Percentiles rank a stretch among this genome's conserved stretches.
Evolutionary conservation across 2,797 vertebrate genomes (phyloP).

Genomic region (Austrolebias charrua): DNA sequence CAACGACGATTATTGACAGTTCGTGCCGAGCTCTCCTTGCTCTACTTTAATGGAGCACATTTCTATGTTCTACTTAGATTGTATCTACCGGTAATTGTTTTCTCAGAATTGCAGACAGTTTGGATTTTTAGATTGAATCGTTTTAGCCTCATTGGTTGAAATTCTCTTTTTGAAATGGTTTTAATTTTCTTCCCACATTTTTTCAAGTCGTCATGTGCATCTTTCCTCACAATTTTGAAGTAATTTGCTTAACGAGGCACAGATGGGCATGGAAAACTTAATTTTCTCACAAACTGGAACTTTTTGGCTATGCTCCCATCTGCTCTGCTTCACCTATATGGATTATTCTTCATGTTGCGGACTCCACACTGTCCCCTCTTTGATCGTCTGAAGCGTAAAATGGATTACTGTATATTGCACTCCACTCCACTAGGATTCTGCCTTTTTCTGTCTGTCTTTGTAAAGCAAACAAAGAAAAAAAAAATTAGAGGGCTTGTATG

Average conservation of each 20-base stretch:
- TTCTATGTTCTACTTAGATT: slow-evolving; percentile 67
- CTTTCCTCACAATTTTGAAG: slow-evolving; percentile 66
- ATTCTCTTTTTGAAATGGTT: slow-evolving; percentile 15
- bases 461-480: slow-evolving; percentile 64
- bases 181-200: slow-evolving; percentile 1
- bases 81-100: slow-evolving; percentile 66
- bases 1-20: slow-evolving; percentile 77
- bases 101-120: slow-evolving; percentile 59
- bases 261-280: slow-evolving; percentile 82
- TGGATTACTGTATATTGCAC: slow-evolving; percentile 86
- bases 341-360: slow-evolving; percentile 79
- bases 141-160: slow-evolving; percentile 43
- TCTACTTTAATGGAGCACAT: slow-evolving; percentile 68
- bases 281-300: slow-evolving; percentile 80
- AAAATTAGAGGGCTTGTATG: slow-evolving; percentile 44
- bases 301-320: slow-evolving; percentile 80
- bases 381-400: slow-evolving; percentile 78
- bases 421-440: slow-evolving; percentile 77
- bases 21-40: slow-evolving; percentile 64
- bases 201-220: slow-evolving; percentile 53
- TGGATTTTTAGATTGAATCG: slow-evolving; percentile 17
- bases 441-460: slow-evolving; percentile 56
- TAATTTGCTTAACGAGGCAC: slow-evolving; percentile 76
- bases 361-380: slow-evolving; percentile 82
- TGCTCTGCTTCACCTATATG: slow-evolving; percentile 80